Percentiles rank a stretch among this genome's conserved stretches.
Evolutionary conservation across 2,888 invertebrate genomes (phyloP).

Genomic region (Lamellibrachia satsuma): DNA sequence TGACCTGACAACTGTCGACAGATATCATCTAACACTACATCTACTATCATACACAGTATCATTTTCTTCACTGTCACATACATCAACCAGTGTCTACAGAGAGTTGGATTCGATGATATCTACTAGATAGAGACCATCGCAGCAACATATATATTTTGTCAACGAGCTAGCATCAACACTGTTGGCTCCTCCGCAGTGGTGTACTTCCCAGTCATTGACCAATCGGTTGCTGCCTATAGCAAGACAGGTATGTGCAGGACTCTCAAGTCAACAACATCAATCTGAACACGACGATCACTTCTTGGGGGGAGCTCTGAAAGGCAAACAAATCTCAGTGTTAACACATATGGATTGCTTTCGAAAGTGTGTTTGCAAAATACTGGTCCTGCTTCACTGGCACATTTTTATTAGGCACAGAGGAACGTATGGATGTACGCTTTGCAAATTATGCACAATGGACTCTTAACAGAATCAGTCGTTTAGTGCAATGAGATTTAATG

Average conservation of each 20-base stretch:
- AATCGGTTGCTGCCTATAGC: not conserved
- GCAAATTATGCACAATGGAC: too few species aligned
- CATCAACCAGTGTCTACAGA: not conserved
- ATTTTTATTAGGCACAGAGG: too few species aligned
- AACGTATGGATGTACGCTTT: too few species aligned
- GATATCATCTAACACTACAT: not conserved
- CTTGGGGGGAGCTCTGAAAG: conserved; percentile 42
- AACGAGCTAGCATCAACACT: not conserved
- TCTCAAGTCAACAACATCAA: not conserved
- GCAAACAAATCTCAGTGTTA: conserved; percentile 22
- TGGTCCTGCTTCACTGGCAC: not conserved
- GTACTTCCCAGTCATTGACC: not conserved
- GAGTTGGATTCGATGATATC: not conserved
- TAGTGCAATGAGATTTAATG: too few species aligned
- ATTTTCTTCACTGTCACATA: not conserved
- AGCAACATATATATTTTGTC: not conserved
- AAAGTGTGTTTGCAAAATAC: not conserved
- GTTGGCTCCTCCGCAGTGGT: not conserved
- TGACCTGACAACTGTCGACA: not conserved
- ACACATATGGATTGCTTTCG: conserved; percentile 28
- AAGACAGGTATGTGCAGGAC: not conserved
- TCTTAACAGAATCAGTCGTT: too few species aligned
- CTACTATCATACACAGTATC: not conserved
- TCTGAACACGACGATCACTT: conserved; percentile 31
- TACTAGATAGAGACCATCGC: not conserved